Percentiles rank a stretch among this genome's conserved stretches.
phyloP scores from a whole-genome alignment of 2,888 invertebrate genomes.

The Sphaerophoria taeniata region DNA sequence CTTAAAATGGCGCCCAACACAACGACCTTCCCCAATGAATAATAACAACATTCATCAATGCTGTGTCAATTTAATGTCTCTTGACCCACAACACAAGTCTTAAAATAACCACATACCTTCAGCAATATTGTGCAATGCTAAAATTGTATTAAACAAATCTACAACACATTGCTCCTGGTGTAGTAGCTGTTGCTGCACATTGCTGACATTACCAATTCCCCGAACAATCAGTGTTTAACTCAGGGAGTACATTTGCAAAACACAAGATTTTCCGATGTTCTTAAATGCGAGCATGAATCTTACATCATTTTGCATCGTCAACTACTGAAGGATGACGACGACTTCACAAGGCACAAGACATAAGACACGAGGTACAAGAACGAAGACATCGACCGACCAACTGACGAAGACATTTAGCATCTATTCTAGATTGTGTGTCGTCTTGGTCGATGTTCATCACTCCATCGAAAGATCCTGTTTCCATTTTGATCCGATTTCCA shows the following conservation, averaged over 20 bases:
- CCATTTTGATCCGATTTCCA: slow-evolving; percentile 58
- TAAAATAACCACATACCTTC: neutral
- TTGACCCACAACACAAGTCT: slow-evolving; percentile 4
- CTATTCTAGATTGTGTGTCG: slow-evolving; percentile 23
- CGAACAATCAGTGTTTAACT: slow-evolving; percentile 51
- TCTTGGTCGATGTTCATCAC: neutral
- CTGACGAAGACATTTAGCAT: slow-evolving; percentile 39
- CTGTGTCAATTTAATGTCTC: slow-evolving; percentile 23
- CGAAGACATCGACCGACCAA: neutral
- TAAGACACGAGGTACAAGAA: no score
- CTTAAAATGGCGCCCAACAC: no score
- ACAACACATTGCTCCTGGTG: slow-evolving; percentile 31
- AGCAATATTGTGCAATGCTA: slow-evolving; percentile 58
- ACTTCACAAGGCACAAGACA: no score
- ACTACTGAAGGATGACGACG: slow-evolving; percentile 7
- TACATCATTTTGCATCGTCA: slow-evolving; percentile 53
- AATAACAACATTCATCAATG: neutral
- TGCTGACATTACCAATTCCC: slow-evolving; percentile 44
- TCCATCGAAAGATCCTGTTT: neutral
- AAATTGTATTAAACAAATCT: neutral
- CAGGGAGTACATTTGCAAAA: slow-evolving; percentile 47
- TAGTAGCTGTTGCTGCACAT: slow-evolving; percentile 16
- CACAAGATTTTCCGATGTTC: slow-evolving; percentile 18
- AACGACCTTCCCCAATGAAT: no score
- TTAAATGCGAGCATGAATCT: slow-evolving; percentile 48